Evolutionary conservation across 1,140 invertebrate species (phyloP), one percentile per base, ranked within the genome.

Genomic region (Choristoneura fumiferana): DNA sequence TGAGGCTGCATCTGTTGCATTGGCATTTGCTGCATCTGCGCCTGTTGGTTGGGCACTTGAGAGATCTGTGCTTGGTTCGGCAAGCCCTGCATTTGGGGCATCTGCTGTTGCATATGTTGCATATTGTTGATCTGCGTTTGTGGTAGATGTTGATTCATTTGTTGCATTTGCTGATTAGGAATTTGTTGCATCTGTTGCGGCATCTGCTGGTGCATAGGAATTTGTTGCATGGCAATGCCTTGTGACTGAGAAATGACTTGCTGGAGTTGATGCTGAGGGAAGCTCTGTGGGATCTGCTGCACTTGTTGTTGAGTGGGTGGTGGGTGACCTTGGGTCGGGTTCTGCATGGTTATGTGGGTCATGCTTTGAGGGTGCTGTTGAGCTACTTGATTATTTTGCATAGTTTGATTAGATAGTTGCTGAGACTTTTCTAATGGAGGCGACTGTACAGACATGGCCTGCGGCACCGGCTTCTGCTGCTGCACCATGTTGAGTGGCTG

Each of bases 181-280:
- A 83, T 87, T 69, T 84, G 89, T 65, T 89, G 89, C 74, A 89
- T 88, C 63, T 90, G 89, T 66, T 89, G 89, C 29, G 79, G 85
- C 78, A 89, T 87, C 73, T 86, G 87, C 52, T 89, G 90, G 54
- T 89, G 87, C 75, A 89, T 87, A 34, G 88, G 85, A 56, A 87
- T 89, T 67, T 87, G 89, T 59, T 90, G 90, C 78, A 87, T 86
- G n/a, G 88, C 73, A 54, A 88, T 86, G 29, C 83, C 86, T 65
- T 89, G 88, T 4, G 89, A 81, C 62, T 89, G 86, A 9, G 89
- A 86, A 60, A 91, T 87, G 13, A 90, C 89, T 81, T 91, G 90
- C 60, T 91, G 90, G 39, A 91, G 68, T 63, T 91, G 91, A 63
- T 91, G 90, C 58, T 90, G 88, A 18, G 91, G 91, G 64, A 91